These are phyloP conservation scores for Dasysyrphus tricinctus DNA, from an alignment of 2,888 invertebrate species.

Conservation along the genomic window DNA sequence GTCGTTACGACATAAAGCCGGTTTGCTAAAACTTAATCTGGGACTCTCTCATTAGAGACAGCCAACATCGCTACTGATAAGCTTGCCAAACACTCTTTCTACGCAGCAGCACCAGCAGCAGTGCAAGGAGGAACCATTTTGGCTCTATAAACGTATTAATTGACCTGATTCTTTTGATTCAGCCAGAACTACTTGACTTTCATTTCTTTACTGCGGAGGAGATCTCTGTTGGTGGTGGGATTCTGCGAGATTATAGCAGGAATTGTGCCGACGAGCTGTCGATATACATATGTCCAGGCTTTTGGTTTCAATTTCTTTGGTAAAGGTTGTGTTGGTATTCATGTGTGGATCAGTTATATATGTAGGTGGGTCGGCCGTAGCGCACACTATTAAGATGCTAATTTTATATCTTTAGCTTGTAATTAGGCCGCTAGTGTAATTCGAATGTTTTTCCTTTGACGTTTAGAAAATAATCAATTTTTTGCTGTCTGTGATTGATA, in stretches of 20 bases:
- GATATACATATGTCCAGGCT: slow-evolving; percentile 12
- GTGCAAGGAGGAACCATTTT: slow-evolving; percentile 18
- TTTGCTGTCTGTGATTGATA: no score
- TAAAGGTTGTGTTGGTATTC: slow-evolving; percentile 7
- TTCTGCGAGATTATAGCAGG: neutral
- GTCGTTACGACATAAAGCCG: slow-evolving; percentile 62
- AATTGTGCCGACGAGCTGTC: slow-evolving; percentile 15
- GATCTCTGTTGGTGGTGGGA: slow-evolving; percentile 26
- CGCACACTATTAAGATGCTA: slow-evolving; percentile 20
- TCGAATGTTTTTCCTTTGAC: neutral
- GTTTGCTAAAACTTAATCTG: slow-evolving; percentile 41
- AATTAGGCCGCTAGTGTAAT: slow-evolving; percentile 18
- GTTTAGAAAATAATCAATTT: neutral
- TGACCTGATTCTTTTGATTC: slow-evolving; percentile 56
- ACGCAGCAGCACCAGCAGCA: neutral
- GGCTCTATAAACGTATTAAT: slow-evolving; percentile 38
- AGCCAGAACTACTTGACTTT: slow-evolving; percentile 55
- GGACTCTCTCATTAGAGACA: slow-evolving; percentile 32
- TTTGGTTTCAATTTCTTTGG: slow-evolving; percentile 42
- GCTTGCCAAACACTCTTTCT: slow-evolving; percentile 33
- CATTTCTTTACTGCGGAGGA: slow-evolving; percentile 45
- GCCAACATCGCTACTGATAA: slow-evolving; percentile 30
- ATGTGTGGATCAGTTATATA: slow-evolving; percentile 16
- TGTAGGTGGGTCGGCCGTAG: slow-evolving; percentile 9
- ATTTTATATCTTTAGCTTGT: slow-evolving; percentile 11